Percentiles rank a stretch among this genome's conserved stretches.
Evolutionary conservation across 2,797 vertebrate genomes (phyloP).

Genomic region (Pseudochirops corinnae): DNA sequence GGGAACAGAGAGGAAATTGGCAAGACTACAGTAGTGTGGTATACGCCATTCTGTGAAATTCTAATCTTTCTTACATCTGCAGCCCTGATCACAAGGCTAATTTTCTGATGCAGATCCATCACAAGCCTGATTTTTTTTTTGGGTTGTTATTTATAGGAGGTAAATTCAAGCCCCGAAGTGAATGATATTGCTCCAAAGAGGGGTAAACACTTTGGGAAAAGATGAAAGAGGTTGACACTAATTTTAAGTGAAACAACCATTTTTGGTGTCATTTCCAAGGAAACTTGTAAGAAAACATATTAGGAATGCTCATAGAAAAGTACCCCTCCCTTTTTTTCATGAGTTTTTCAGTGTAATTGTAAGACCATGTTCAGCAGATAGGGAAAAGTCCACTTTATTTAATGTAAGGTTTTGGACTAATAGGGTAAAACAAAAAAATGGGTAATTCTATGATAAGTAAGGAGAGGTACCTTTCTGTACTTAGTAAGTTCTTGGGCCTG

Average conservation of each 20-base stretch:
- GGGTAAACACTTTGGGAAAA: neutral
- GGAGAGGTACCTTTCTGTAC: neutral
- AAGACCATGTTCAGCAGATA: conserved; percentile 57
- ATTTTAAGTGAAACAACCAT: neutral
- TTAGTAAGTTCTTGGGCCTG: neutral
- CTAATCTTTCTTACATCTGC: conserved; percentile 28
- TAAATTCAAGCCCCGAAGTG: conserved; percentile 33
- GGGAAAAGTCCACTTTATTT: conserved; percentile 28
- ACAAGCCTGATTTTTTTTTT: neutral
- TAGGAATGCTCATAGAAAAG: conserved; percentile 32
- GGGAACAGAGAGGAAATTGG: conserved; percentile 44
- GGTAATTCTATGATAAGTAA: neutral
- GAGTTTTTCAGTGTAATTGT: conserved; percentile 14
- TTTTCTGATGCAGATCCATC: conserved; percentile 7
- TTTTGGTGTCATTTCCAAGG: neutral
- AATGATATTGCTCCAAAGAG: neutral
- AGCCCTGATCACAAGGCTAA: conserved; percentile 53
- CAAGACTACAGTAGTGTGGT: conserved; percentile 9
- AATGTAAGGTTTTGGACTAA: conserved; percentile 24
- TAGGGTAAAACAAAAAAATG: neutral
- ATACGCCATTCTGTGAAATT: conserved; percentile 36
- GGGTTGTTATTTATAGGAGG: conserved; percentile 9
- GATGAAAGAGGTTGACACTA: conserved; percentile 27
- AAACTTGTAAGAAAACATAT: conserved; percentile 36
- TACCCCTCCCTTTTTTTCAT: conserved; percentile 32